phyloP scores from a whole-genome alignment of 2,797 vertebrate genomes.

The Echiichthys vipera region DNA sequence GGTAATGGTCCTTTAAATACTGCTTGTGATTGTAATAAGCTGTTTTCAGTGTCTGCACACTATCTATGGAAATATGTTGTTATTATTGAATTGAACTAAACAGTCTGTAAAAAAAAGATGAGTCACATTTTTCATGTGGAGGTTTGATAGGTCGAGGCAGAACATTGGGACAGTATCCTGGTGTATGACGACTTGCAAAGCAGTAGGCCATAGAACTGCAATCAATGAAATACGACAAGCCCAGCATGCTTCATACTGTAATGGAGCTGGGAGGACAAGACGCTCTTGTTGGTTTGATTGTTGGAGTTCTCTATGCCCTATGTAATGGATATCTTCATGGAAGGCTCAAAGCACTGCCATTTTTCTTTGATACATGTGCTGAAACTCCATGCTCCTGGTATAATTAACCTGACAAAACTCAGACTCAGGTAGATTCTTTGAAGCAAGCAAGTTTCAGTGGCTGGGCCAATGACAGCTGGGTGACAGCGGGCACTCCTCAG shows the following conservation, averaged over 20 bases:
- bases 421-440: background rate
- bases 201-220: background rate
- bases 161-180: background rate
- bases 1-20: background rate
- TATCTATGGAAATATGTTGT: background rate
- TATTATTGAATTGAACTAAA: background rate
- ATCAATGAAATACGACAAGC: conserved; percentile 17
- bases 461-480: conserved; percentile 7
- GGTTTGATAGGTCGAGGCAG: background rate
- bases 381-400: background rate
- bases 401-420: background rate
- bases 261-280: conserved; percentile 22
- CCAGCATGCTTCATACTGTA: background rate
- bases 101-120: background rate
- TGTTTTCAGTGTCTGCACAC: background rate
- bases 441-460: conserved; percentile 3
- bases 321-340: background rate
- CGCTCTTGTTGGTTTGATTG: conserved; percentile 16
- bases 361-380: background rate
- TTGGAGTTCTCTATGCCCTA: background rate
- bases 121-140: no score
- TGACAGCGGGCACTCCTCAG: background rate
- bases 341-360: background rate
- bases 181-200: background rate
- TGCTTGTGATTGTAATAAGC: conserved; percentile 1